Evolutionary conservation across 2,797 vertebrate species (phyloP).

Genomic region (Macrochelys suwanniensis): DNA sequence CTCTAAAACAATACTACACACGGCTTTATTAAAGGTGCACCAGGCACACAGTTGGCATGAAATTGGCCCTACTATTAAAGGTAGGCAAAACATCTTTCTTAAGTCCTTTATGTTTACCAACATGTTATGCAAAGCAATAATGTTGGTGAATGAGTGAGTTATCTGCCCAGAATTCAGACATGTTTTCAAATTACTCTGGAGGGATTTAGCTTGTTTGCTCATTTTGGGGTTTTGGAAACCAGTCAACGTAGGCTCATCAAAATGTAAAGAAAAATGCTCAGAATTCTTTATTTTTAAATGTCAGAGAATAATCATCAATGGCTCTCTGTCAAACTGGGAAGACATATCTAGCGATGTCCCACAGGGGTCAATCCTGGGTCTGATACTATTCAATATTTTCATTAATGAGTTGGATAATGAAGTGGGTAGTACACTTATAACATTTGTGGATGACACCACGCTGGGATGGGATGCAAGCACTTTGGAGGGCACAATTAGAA

Average conservation of each 20-base stretch:
- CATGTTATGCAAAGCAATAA: not conserved
- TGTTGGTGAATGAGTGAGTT: not conserved
- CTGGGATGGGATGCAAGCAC: no score
- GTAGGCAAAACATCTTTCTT: not conserved
- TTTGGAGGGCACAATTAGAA: no score
- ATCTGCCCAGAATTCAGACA: slow-evolving; percentile 12
- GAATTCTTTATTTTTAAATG: not conserved
- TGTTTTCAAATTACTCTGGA: not conserved
- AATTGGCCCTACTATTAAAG: not conserved
- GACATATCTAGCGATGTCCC: no score
- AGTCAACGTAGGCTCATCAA: rapidly evolving
- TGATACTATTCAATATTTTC: not conserved
- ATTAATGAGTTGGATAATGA: not conserved
- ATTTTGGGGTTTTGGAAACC: slow-evolving; percentile 1
- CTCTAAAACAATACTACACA: not conserved
- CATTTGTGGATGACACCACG: no score
- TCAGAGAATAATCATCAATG: not conserved
- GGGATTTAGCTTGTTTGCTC: slow-evolving; percentile 6
- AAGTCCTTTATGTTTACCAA: not conserved
- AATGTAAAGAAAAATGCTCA: not conserved
- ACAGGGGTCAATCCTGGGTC: not conserved
- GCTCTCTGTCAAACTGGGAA: not conserved
- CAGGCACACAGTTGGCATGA: rapidly evolving
- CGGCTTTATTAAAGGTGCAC: not conserved
- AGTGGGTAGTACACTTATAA: no score